Conservation (phyloP, 1,140 invertebrate species). For the Ooceraea biroi region DNA sequence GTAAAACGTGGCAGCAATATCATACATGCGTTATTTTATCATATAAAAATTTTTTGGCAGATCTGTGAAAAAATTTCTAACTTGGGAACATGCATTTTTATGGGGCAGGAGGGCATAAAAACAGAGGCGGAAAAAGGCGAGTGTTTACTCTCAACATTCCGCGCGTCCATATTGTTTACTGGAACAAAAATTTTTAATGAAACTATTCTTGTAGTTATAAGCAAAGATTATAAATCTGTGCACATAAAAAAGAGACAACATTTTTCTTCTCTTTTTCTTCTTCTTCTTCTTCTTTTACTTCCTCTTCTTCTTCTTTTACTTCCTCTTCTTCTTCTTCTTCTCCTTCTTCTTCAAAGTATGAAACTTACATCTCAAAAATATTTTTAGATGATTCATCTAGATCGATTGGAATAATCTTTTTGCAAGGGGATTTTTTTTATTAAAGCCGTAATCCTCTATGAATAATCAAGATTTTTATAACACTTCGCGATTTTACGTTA, state of each 20-base stretch:
- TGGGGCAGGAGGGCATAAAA: not conserved
- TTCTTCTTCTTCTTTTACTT: not conserved
- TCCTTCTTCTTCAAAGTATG: not conserved
- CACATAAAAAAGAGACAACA: not conserved
- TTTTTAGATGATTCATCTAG: not conserved
- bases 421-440: conserved; percentile 34
- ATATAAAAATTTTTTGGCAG: not conserved
- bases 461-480: conserved; percentile 19
- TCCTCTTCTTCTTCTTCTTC: not conserved
- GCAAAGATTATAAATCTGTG: conserved; percentile 48
- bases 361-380: not conserved
- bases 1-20: not conserved
- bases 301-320: not conserved
- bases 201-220: conserved; percentile 45
- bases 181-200: conserved; percentile 65
- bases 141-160: not conserved
- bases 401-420: not conserved
- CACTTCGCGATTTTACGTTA: conserved; percentile 19
- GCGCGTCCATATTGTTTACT: not conserved
- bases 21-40: not conserved
- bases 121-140: not conserved
- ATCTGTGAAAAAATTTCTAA: conserved; percentile 22
- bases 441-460: conserved; percentile 5
- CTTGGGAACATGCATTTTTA: not conserved
- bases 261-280: not conserved